Conservation (phyloP, 1,140 invertebrate genomes). For the Meloidogyne floridensis region DNA sequence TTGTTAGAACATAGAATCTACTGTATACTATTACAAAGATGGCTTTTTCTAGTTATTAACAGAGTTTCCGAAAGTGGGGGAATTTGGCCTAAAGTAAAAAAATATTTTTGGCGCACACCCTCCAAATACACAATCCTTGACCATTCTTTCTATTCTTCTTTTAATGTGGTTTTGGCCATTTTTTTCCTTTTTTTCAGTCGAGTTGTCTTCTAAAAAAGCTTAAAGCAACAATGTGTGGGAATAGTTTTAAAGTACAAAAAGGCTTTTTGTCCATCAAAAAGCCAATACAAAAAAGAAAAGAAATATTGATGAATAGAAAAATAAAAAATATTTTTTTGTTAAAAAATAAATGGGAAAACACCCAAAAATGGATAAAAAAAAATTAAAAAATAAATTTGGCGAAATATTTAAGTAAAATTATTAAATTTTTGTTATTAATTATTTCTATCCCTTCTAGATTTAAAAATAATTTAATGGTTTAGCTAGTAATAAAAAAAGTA, state of each 20-base stretch:
- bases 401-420: no score
- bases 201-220: neutral
- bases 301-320: neutral
- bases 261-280: neutral
- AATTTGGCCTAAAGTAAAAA: neutral
- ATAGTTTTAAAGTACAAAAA: neutral
- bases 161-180: neutral
- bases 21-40: no score
- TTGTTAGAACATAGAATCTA: no score
- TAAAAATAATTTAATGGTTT: no score
- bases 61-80: no score
- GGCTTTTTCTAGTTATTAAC: no score
- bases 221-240: neutral
- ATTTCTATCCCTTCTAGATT: no score
- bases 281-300: neutral
- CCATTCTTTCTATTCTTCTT: neutral
- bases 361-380: neutral
- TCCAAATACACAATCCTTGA: neutral
- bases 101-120: neutral
- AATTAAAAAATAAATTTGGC: neutral
- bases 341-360: neutral
- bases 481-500: no score
- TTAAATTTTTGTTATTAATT: no score
- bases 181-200: neutral
- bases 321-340: no score